Conservation (phyloP, 2,888 invertebrate species). For the Trachelus troglodyta region DNA sequence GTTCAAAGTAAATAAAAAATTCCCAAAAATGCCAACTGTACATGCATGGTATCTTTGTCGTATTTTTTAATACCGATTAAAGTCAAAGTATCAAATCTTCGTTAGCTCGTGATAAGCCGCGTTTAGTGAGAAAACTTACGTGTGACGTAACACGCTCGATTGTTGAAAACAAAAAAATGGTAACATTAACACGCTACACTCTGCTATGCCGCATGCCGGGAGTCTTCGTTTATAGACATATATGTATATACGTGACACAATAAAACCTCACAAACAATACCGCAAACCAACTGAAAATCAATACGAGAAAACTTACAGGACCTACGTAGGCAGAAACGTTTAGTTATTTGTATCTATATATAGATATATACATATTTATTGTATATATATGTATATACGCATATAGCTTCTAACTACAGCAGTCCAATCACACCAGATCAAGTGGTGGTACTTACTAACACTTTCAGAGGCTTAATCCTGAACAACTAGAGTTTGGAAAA, state of each 20-base stretch:
- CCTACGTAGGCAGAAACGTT: constrained; percentile 14
- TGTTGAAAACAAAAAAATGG: constrained; percentile 1
- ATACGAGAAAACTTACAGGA: constrained; percentile 16
- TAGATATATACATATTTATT: not conserved
- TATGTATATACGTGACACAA: not conserved
- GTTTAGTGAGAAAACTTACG: not conserved
- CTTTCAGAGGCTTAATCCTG: constrained; percentile 98
- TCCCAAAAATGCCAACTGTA: not conserved
- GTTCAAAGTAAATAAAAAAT: not conserved
- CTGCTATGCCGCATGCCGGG: constrained; percentile 22
- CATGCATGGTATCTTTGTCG: not conserved
- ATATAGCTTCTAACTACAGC: constrained; percentile 67
- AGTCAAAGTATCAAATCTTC: not conserved
- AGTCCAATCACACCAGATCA: constrained; percentile 68
- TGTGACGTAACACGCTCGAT: not conserved
- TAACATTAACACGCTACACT: constrained; percentile 19
- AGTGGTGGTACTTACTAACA: constrained; percentile 90
- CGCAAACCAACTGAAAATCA: constrained; percentile 22
- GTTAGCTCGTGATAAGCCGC: not conserved
- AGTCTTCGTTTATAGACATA: constrained; percentile 6
- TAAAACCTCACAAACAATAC: constrained; percentile 17
- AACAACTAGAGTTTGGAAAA: constrained; percentile 85
- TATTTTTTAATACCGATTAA: not conserved
- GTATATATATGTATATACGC: constrained; percentile 38
- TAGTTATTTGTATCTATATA: constrained; percentile 12